Conservation (phyloP, 1,140 invertebrate species). For the Apis dorsata region DNA sequence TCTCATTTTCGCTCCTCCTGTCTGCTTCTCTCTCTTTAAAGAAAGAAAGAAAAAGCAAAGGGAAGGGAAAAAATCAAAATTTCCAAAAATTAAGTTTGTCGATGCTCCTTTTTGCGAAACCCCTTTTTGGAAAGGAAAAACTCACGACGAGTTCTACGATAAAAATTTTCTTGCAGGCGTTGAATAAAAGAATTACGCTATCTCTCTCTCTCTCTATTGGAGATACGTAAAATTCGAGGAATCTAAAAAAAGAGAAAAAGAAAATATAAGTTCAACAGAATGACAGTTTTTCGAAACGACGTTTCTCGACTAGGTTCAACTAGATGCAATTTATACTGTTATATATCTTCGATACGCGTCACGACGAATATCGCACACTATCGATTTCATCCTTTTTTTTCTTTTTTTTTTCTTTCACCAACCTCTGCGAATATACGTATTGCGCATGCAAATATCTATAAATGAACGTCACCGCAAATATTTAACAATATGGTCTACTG, state of each 20-base stretch:
- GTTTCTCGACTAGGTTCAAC: not conserved
- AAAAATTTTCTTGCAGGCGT: not conserved
- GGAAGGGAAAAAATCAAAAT: not conserved
- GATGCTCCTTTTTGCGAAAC: not conserved
- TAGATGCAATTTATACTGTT: not conserved
- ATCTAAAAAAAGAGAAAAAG: too few relatives aligned
- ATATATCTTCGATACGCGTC: not conserved
- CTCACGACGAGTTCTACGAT: not conserved
- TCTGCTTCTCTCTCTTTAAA: not conserved
- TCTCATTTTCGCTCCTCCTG: slow-evolving; percentile 22
- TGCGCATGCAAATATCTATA: slow-evolving; percentile 39
- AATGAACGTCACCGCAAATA: slow-evolving; percentile 34
- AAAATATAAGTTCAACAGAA: not conserved
- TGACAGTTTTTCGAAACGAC: not conserved
- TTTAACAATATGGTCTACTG: slow-evolving; percentile 58
- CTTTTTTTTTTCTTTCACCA: not conserved
- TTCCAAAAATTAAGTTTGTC: not conserved
- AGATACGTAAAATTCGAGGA: too few relatives aligned
- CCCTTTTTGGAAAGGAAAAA: not conserved
- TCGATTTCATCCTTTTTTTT: slow-evolving; percentile 39
- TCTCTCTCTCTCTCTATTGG: not conserved
- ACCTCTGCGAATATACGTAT: slow-evolving; percentile 5
- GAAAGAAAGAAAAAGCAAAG: not conserved
- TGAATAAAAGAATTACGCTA: not conserved
- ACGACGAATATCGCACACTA: slow-evolving; percentile 40